Evolutionary conservation across 2,888 invertebrate genomes (phyloP).

Genomic region (Philopedon plagiatum): DNA sequence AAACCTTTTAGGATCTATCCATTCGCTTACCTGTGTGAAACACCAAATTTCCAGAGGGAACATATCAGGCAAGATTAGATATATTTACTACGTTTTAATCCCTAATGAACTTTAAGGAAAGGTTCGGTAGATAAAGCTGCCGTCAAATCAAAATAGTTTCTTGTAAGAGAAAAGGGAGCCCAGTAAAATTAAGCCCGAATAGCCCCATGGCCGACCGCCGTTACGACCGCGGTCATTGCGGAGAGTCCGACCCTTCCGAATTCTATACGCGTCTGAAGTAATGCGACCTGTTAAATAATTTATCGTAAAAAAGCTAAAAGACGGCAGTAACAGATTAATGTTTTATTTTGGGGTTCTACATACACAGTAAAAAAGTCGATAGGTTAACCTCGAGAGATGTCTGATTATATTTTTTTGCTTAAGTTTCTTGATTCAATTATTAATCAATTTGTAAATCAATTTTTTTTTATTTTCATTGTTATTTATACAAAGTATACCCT

Average conservation of each 20-base stretch:
- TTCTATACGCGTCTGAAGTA: slow-evolving; percentile 12
- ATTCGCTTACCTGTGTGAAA: background rate
- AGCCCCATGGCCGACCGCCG: slow-evolving; percentile 10
- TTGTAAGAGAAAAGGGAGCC: slow-evolving; percentile 4
- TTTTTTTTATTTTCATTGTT: too few relatives aligned
- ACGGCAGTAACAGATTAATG: too few relatives aligned
- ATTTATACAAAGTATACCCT: too few relatives aligned
- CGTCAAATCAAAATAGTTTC: slow-evolving; percentile 22
- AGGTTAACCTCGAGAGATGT: too few relatives aligned
- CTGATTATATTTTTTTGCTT: too few relatives aligned
- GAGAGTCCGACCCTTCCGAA: slow-evolving; percentile 7
- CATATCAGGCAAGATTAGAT: background rate
- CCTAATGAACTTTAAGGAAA: slow-evolving; percentile 4
- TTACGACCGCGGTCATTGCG: slow-evolving; percentile 21
- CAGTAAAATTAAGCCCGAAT: slow-evolving; percentile 18
- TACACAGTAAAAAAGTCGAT: too few relatives aligned
- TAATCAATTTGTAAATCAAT: too few relatives aligned
- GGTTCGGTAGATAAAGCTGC: slow-evolving; percentile 7
- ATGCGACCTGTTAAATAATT: background rate
- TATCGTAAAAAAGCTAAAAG: slow-evolving; percentile 2
- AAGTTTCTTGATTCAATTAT: too few relatives aligned
- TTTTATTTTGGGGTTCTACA: too few relatives aligned
- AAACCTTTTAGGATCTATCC: too few relatives aligned
- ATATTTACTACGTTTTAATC: slow-evolving; percentile 10
- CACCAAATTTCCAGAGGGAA: background rate